Percentiles rank a stretch among this genome's conserved stretches.
Conservation (phyloP, 2,797 vertebrate species). For the Pangasius djambal region DNA sequence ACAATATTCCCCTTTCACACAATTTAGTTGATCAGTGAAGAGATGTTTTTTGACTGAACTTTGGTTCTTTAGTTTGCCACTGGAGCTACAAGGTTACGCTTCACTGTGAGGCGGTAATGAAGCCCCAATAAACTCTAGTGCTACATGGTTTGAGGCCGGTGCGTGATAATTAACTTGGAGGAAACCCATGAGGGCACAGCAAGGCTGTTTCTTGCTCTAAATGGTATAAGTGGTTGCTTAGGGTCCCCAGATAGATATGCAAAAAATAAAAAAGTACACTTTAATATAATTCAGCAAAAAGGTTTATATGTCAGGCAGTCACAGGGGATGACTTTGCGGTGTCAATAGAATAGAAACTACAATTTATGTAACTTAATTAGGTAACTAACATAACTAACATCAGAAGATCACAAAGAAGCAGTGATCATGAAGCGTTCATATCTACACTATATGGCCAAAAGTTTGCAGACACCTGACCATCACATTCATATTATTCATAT, state of each 20-base stretch:
- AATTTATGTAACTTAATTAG: background rate
- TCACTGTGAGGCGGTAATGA: background rate
- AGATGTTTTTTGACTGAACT: background rate
- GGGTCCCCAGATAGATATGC: background rate
- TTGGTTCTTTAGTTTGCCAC: background rate
- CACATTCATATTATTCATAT: no score
- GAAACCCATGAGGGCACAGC: background rate
- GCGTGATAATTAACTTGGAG: background rate
- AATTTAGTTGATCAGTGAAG: background rate
- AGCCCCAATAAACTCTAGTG: background rate
- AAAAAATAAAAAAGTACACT: background rate
- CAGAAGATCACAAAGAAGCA: background rate
- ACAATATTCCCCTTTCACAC: background rate
- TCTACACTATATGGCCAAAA: background rate
- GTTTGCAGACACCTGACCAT: no score
- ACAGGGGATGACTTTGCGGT: background rate
- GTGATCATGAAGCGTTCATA: background rate
- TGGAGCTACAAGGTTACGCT: background rate
- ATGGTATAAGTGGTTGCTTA: background rate
- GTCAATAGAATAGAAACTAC: background rate
- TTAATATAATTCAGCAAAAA: background rate
- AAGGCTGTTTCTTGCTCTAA: constrained; percentile 8
- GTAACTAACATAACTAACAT: background rate
- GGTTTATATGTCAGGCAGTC: no score
- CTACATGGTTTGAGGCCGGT: background rate